Conservation (phyloP, 2,888 invertebrate species). For the Hirtodrosophila cameraria region DNA sequence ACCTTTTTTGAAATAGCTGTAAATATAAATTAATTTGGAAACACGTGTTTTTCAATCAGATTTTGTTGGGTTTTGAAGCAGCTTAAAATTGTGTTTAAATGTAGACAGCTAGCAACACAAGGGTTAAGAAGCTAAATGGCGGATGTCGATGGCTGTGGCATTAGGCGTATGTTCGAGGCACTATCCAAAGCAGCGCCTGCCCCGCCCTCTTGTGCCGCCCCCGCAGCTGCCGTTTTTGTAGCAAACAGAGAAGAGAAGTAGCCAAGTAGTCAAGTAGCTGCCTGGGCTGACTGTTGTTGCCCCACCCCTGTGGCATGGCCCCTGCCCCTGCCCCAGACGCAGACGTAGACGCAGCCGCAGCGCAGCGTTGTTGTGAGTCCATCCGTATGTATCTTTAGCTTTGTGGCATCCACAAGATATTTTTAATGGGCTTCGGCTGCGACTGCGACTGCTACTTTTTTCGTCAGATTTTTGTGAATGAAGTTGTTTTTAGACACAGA, state of each 20-base stretch:
- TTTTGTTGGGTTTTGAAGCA: no score
- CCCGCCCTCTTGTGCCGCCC: slow-evolving; percentile 54
- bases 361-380: slow-evolving; percentile 3
- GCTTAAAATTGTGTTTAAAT: slow-evolving; percentile 2
- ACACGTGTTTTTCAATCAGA: no score
- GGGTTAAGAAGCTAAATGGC: slow-evolving; percentile 74
- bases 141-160: slow-evolving; percentile 79
- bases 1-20: no score
- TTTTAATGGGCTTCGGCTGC: slow-evolving; percentile 71
- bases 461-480: slow-evolving; percentile 79
- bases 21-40: no score
- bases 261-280: slow-evolving; percentile 61
- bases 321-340: slow-evolving; percentile 1
- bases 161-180: slow-evolving; percentile 75
- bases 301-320: slow-evolving; percentile 9
- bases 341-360: no score
- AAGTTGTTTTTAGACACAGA: slow-evolving; percentile 71
- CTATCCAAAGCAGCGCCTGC: slow-evolving; percentile 48
- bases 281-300: slow-evolving; percentile 24
- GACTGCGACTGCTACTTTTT: slow-evolving; percentile 41
- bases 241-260: slow-evolving; percentile 40
- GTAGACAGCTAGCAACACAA: not conserved
- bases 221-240: slow-evolving; percentile 53
- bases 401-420: slow-evolving; percentile 76
- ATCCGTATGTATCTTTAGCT: slow-evolving; percentile 59